Percentiles rank a stretch among this genome's conserved stretches.
These are phyloP conservation scores for Sus scrofa DNA, from an alignment of 2,113 vertebrate genomes.

Conservation along the genomic window T2T-Sscrofa CM000814.6:2706501-2707000, in stretches of 20 bases:
- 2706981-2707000: not conserved
- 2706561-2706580: not conserved
- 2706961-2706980: constrained; percentile 17
- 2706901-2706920: not conserved
- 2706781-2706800: not conserved
- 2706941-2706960: not conserved
- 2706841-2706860: not conserved
- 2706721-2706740: not conserved
- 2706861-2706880: not conserved
- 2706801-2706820: rapidly evolving
- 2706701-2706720: no score
- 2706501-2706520: not conserved
- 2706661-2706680: not conserved
- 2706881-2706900: not conserved
- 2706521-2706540: not conserved
- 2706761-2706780: not conserved
- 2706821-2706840: not conserved
- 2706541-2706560: not conserved
- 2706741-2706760: not conserved
- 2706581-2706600: not conserved
- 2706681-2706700: not conserved
- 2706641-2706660: not conserved
- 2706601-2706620: not conserved
- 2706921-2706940: not conserved
- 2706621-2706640: not conserved